Evolutionary conservation across 2,113 vertebrate genomes (phyloP).

Genomic region (Centropus unirufus): DNA sequence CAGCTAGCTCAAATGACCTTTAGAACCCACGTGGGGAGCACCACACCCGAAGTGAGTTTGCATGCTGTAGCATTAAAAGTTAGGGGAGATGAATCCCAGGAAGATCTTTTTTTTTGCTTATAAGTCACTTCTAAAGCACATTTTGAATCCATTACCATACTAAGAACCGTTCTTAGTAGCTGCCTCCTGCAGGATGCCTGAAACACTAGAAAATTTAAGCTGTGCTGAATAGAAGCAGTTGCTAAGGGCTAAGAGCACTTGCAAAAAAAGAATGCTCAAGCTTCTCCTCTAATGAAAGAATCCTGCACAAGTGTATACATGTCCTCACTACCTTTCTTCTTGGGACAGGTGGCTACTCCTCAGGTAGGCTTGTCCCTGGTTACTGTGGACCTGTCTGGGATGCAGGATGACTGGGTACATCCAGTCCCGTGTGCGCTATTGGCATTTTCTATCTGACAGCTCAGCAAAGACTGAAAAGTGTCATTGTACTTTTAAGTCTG

Average conservation of each 20-base stretch:
- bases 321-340: background rate
- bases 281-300: background rate
- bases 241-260: background rate
- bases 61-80: background rate
- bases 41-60: fast-evolving
- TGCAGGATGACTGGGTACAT: background rate
- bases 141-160: background rate
- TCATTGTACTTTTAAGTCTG: background rate
- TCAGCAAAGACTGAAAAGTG: background rate
- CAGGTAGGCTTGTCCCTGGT: background rate
- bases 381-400: background rate
- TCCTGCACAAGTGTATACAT: background rate
- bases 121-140: background rate
- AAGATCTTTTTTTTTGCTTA: background rate
- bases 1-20: background rate
- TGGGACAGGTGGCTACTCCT: background rate
- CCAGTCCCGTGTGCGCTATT: background rate
- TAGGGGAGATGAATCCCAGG: background rate
- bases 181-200: background rate
- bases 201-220: background rate
- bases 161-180: background rate
- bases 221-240: background rate
- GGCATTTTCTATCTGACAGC: background rate
- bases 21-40: background rate
- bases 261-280: background rate